Evolutionary conservation across 2,888 invertebrate species (phyloP), one percentile per base, ranked within the genome.

Genomic region (Lochmaea capreae): DNA sequence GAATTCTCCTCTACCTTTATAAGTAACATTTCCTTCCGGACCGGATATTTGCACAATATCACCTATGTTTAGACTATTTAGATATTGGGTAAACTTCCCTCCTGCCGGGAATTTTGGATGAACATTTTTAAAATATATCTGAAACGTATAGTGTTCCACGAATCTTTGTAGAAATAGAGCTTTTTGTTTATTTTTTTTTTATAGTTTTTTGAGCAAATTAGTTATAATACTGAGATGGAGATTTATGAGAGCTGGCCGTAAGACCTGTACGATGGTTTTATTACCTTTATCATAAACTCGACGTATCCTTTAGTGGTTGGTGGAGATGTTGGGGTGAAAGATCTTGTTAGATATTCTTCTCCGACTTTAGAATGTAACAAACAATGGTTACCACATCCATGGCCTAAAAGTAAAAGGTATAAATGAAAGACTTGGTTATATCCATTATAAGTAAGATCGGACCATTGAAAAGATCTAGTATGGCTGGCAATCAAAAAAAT

Each of bases 281-380:
- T 63, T 63, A 63, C 62, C 62, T 63, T 63, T 5, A 63, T 63
- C 6, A 63, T 63, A 43, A 63, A 63, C 16, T 63, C 43, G 2
- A 18, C 62, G 42, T 63, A 43, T 18, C 62, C 62, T 63, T 43
- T 63, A 8, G 62, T 63, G 42, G 5, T 16, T 12, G 16, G 0
- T 43, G 6, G 8, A 6, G 62, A 63, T 10, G 12, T 43, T 16
- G 62, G 62, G 3, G 62, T 18, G 12, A 16, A 63, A 16, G 16
- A 10, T 43, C 62, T 42, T 16, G 62, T 16, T 18, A 63, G 9
- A 39, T n/a, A 10, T 46, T 63, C 43, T 9, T 43, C 43, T 63
- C 62, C 62, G n/a, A 63, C 16, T 42, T 43, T 63, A 11, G 62
- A 39, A 43, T 63, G 42, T 12, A 63, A 18, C 6, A 1, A 16